Evolutionary conservation across 1,140 invertebrate species (phyloP).

Genomic region (Idris sp.): DNA sequence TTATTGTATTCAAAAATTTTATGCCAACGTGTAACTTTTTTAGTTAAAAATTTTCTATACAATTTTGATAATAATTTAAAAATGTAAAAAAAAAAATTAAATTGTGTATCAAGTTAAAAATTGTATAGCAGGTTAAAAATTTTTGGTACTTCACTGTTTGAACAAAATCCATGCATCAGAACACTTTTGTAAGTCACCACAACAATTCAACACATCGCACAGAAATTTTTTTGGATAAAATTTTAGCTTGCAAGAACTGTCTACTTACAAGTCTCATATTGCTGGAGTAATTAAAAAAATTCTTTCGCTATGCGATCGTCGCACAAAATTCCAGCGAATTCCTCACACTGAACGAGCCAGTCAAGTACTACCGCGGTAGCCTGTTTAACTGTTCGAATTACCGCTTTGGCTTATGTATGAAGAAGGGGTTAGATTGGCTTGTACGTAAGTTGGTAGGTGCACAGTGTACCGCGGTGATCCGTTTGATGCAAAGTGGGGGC

Average conservation of each 20-base stretch:
- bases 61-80: no score
- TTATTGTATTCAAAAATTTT: no score
- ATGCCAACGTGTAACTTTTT: no score
- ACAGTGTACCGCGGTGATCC: conserved; percentile 40
- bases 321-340: conserved; percentile 52
- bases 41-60: no score
- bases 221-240: no score
- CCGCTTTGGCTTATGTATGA: conserved; percentile 55
- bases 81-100: no score
- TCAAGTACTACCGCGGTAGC: conserved; percentile 59
- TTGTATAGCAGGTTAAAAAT: no score
- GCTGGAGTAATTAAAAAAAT: conserved; percentile 24
- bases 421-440: conserved; percentile 59
- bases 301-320: conserved; percentile 35
- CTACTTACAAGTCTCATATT: conserved; percentile 61
- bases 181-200: no score
- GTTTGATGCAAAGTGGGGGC: conserved; percentile 52
- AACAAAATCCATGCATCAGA: no score
- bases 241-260: conserved; percentile 1
- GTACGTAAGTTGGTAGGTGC: conserved; percentile 55
- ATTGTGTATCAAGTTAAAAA: no score
- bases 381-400: conserved; percentile 61
- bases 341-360: conserved; percentile 54
- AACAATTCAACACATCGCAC: no score
- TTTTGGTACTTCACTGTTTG: no score